These are phyloP conservation scores for Agonum fuliginosum DNA, from an alignment of 2,888 invertebrate genomes.

Conservation along the genomic window DNA sequence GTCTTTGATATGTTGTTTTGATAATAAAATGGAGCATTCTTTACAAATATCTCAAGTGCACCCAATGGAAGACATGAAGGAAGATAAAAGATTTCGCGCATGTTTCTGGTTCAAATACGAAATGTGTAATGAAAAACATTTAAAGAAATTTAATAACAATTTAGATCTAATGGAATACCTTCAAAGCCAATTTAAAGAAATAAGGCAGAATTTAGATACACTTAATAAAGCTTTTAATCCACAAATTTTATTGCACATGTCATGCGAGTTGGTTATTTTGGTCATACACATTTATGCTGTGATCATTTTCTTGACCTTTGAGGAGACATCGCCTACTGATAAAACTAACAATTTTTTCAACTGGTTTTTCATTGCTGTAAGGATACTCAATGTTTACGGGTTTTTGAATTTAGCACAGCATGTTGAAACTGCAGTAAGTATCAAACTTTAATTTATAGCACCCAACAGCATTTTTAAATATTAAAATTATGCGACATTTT, in stretches of 20 bases:
- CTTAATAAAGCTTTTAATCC: constrained; percentile 69
- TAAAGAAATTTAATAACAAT: constrained; percentile 9
- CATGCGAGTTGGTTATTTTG: constrained; percentile 69
- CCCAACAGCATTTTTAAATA: too few species aligned
- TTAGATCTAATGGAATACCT: constrained; percentile 66
- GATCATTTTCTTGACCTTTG: constrained; percentile 69
- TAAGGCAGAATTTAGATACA: constrained; percentile 68
- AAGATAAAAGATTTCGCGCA: not conserved
- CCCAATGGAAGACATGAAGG: constrained; percentile 64
- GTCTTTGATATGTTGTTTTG: constrained; percentile 68
- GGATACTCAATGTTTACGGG: constrained; percentile 68
- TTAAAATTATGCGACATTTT: too few species aligned
- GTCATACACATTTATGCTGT: constrained; percentile 71
- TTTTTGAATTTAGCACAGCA: constrained; percentile 70
- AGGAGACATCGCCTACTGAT: constrained; percentile 65
- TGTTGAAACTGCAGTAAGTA: constrained; percentile 69
- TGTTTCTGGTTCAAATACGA: not conserved
- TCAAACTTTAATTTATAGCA: too few species aligned
- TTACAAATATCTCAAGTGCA: constrained; percentile 68
- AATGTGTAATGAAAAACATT: constrained; percentile 28
- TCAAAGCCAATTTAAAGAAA: constrained; percentile 69
- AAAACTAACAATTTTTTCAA: constrained; percentile 69
- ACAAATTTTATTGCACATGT: constrained; percentile 68
- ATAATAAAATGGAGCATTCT: constrained; percentile 68
- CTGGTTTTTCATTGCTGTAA: constrained; percentile 68